Evolutionary conservation across 1,140 invertebrate genomes (phyloP), one percentile per base, ranked within the genome.

Genomic region (Dendrolimus kikuchii): DNA sequence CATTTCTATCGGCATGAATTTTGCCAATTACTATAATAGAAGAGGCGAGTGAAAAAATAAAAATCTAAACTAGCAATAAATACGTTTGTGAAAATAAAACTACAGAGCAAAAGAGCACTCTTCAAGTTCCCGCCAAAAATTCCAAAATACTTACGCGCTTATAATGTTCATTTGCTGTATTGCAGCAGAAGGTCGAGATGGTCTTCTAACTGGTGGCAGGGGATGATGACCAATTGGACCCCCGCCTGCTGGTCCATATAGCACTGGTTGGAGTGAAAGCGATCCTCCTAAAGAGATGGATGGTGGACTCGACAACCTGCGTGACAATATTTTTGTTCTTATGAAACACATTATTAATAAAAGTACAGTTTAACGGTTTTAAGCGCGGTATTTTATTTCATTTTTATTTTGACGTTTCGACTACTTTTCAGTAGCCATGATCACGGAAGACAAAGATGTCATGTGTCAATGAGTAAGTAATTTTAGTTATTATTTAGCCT

Each of bases 161-260:
- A 88, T 87, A 41, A 80, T 62, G 58, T 88, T 75, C 68, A 86
- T 73, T 38, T 79, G 81, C 45, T 83, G 85, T 64, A 82, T 71
- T 4, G 78, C 60, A 38, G 76, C 75, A 5, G 81, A 75, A 6
- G 84, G 75, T 49, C 81, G 49, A 6, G 78, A 79, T 5, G 75
- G 67, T 36, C 76, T 67, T 39, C 86, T 57, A n/a, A 68, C 57
- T 4, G 81, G 78, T 5, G 80, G 85, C 38, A 80, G 64, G 1
- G 78, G 78, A 0, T 74, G 70, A 40, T 80, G 79, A 4, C 23
- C 23, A 23, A 60, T 56, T 6, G 63, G 50, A 5, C 64, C 68
- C 2, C 64, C 68, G 6, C 66, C 62, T 40, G 68, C 60, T 3
- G 68, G 64, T 0, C 76, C 81, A 55, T 81, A 88, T 50, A 87